Base-by-base conservation (phyloP, 2,113 vertebrate genomes). In the Triplophysa rosa region DNA sequence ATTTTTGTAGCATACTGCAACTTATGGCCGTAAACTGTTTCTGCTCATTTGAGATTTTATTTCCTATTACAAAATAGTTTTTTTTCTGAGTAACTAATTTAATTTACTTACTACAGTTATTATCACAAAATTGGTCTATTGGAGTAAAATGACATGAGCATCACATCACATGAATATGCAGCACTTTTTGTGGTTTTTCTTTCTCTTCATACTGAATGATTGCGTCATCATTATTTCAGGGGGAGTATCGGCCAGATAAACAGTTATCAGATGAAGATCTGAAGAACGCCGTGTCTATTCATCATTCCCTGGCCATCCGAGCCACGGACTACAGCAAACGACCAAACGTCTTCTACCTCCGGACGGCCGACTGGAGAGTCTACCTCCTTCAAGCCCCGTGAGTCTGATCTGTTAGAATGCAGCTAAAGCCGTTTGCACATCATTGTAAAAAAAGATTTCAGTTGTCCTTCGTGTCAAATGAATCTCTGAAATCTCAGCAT, bases 341-440 rank as follows among this genome's bases (percentile, higher is more conserved):
- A 45, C 95, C 97, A 56, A 95, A 98, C 0, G 98, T 99, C 29
- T 98, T 99, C 94, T 98, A 98, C 92, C 93, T 99, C 89, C 93
- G 97, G 87, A 99, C 98, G 0, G 97, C 98, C 0, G 98, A 99
- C 92, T 99, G 98, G 97, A 93, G 98, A 45, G 94, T 98, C 76
- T 98, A 98, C 91, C 95, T 99, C 70, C 95, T 99, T 85, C 97
- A 99, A 91, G 97, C 98, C 8, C 94, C 93, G 98, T 99, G 89
- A 92, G 92, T 89, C 45, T 45, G 42, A 45, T 45, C 42, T 45
- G 42, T 45, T 9, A 12, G 42, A 37, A 37, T 6, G 5, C 29
- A 4, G 6, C 33, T 37, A 37, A 37, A 6, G 33, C 4, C 33
- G 5, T 33, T 33, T 1, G 33, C 33, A 37, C 33, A 37, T 37